Evolutionary conservation across 2,888 invertebrate species (phyloP).

Genomic region (Chydorus sphaericus): DNA sequence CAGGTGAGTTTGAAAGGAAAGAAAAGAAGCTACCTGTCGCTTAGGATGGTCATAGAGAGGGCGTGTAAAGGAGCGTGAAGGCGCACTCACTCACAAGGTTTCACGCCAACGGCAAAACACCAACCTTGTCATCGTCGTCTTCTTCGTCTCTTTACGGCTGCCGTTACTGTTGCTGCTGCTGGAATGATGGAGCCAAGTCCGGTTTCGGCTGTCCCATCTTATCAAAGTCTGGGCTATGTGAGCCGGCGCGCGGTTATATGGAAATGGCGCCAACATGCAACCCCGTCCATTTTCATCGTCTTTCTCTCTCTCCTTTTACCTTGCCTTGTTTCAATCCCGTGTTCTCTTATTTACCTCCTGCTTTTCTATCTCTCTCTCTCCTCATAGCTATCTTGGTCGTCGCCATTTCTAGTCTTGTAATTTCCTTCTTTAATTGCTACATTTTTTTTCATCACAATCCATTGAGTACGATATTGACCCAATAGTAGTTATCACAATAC

Average conservation of each 20-base stretch:
- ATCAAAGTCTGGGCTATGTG: conserved; percentile 6
- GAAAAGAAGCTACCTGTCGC: background rate
- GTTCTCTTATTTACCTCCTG: background rate
- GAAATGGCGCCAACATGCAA: background rate
- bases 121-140: background rate
- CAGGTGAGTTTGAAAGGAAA: too few species aligned
- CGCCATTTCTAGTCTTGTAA: background rate
- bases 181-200: conserved; percentile 8
- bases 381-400: background rate
- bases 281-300: background rate
- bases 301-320: background rate
- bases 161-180: conserved; percentile 3
- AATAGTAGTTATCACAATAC: too few species aligned
- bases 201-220: conserved; percentile 3
- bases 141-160: too few species aligned
- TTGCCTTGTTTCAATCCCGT: background rate
- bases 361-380: background rate
- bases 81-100: background rate
- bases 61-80: background rate
- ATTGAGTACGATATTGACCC: too few species aligned
- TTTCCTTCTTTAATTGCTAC: background rate
- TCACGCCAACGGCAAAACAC: background rate
- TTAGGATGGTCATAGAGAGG: background rate
- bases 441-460: background rate
- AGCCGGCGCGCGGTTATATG: too few species aligned